phyloP scores from a whole-genome alignment of 64 coral and sea anemone species.

The Stichodactyla mertensii region DNA sequence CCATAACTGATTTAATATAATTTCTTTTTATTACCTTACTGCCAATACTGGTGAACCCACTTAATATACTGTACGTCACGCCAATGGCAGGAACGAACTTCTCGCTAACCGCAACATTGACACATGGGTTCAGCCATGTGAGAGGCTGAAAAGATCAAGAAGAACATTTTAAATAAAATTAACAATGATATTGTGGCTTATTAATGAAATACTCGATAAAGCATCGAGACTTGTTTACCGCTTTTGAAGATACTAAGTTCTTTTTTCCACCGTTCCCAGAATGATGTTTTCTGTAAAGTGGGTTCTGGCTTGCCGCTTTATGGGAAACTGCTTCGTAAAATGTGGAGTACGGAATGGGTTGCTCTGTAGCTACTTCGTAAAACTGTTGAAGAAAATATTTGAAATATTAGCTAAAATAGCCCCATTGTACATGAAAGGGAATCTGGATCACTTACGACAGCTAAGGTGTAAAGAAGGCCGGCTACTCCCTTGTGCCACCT shows the following conservation, averaged over 20 bases:
- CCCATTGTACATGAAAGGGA: no score
- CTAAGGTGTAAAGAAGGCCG: background rate
- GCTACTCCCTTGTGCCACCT: background rate
- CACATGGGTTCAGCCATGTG: background rate
- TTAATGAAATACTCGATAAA: background rate
- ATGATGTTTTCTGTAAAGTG: background rate
- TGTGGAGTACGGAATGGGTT: background rate
- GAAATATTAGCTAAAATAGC: no score
- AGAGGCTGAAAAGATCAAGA: background rate
- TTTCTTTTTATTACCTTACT: background rate
- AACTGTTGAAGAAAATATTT: no score
- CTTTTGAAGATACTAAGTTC: background rate
- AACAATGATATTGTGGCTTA: background rate
- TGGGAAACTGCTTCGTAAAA: background rate
- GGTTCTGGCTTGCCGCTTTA: background rate
- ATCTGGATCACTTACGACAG: background rate
- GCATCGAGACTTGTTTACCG: background rate
- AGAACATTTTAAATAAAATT: background rate
- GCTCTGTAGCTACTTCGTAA: background rate
- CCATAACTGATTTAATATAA: no score
- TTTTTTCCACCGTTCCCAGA: background rate
- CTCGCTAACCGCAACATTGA: background rate
- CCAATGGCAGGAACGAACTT: background rate
- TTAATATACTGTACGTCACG: background rate
- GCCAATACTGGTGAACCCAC: background rate